Percentiles rank a stretch among this genome's conserved stretches.
Evolutionary conservation across 1,140 invertebrate species (phyloP).

Genomic region (Sarcophaga bullata): DNA sequence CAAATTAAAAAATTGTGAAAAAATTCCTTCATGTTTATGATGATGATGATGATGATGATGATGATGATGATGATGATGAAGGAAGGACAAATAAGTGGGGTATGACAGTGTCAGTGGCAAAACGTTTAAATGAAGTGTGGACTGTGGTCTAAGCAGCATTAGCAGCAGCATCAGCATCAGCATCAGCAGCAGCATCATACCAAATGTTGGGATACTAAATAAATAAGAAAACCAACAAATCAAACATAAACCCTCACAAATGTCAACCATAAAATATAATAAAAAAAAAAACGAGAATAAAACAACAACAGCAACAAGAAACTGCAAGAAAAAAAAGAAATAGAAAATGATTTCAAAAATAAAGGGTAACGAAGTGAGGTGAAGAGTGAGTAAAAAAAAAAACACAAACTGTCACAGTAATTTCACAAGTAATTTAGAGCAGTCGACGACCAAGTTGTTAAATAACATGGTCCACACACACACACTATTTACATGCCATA

Average conservation of each 20-base stretch:
- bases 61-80: background rate
- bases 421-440: slow-evolving; percentile 45
- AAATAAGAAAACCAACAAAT: slow-evolving; percentile 37
- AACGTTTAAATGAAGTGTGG: no score
- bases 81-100: no score
- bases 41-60: background rate
- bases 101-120: no score
- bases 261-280: slow-evolving; percentile 32
- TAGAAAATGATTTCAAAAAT: background rate
- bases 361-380: no score
- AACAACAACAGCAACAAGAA: background rate
- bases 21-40: background rate
- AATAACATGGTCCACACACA: slow-evolving; percentile 32
- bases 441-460: slow-evolving; percentile 36
- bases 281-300: background rate
- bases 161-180: no score
- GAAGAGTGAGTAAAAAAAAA: background rate
- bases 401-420: slow-evolving; percentile 43
- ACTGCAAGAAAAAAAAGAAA: background rate
- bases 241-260: slow-evolving; percentile 38
- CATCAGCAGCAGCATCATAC: no score
- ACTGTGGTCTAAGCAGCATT: no score
- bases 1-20: slow-evolving; percentile 21
- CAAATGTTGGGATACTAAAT: background rate
- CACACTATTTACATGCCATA: background rate